Conservation (phyloP, 2,888 invertebrate genomes). For the Schrankia costaestrigalis region DNA sequence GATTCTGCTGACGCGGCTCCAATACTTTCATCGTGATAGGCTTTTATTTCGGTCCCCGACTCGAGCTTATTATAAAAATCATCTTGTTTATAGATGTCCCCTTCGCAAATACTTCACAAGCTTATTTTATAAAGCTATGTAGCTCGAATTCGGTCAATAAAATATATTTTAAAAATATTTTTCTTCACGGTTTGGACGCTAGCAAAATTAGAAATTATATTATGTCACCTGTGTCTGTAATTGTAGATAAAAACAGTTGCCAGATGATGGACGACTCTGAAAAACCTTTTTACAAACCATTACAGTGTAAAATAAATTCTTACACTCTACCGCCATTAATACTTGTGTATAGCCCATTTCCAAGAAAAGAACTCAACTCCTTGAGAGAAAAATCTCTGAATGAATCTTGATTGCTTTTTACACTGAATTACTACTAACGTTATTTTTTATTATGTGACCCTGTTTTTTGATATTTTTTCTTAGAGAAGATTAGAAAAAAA, state of each 20-base stretch:
- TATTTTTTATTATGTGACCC: constrained; percentile 18
- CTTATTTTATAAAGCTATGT: constrained; percentile 22
- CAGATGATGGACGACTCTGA: constrained; percentile 38
- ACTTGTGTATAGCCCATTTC: constrained; percentile 5
- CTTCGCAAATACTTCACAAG: constrained; percentile 23
- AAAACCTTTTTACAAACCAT: constrained; percentile 1
- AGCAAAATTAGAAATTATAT: constrained; percentile 22
- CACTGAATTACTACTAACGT: constrained; percentile 20
- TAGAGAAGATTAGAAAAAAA: constrained; percentile 24
- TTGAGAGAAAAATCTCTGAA: constrained; percentile 8
- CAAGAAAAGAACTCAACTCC: constrained; percentile 12
- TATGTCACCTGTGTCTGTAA: constrained; percentile 25
- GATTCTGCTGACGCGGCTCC: constrained; percentile 40
- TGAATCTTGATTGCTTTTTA: constrained; percentile 20
- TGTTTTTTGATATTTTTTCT: constrained; percentile 19
- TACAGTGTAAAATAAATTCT: no score
- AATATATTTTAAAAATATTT: no score
- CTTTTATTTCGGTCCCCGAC: constrained; percentile 30
- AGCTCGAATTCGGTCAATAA: no score
- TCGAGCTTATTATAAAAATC: constrained; percentile 41
- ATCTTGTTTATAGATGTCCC: constrained; percentile 38
- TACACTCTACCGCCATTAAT: constrained; percentile 6
- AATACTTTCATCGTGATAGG: constrained; percentile 34
- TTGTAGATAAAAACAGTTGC: constrained; percentile 27
- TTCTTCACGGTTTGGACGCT: no score